A percentile compares a stretch with the other conserved stretches of the same genome.
Conservation (phyloP, 1,140 invertebrate genomes). For the Heliconius hermathena region DNA sequence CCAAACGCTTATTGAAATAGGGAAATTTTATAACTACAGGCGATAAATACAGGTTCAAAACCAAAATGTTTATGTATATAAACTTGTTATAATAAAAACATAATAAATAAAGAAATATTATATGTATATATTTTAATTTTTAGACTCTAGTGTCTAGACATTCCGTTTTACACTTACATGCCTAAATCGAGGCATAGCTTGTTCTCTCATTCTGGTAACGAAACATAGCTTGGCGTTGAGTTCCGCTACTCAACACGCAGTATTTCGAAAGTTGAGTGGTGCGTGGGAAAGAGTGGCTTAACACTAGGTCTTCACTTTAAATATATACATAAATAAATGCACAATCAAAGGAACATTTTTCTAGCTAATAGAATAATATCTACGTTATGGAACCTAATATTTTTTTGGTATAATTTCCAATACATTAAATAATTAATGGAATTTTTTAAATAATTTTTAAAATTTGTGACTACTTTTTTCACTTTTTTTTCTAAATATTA, state of each 20-base stretch:
- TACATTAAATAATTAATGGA: not conserved
- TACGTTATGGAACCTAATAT: not conserved
- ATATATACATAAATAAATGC: not conserved
- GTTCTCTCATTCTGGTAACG: too few relatives aligned
- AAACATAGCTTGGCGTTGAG: too few relatives aligned
- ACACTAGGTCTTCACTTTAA: too few relatives aligned
- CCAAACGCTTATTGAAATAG: not conserved
- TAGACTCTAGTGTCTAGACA: too few relatives aligned
- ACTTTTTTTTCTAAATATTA: not conserved
- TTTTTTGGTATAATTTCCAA: constrained; percentile 29
- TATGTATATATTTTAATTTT: too few relatives aligned
- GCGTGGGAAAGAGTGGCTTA: too few relatives aligned
- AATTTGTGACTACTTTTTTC: constrained; percentile 13
- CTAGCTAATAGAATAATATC: not conserved
- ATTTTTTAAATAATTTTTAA: not conserved
- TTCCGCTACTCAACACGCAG: too few relatives aligned
- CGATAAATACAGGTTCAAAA: not conserved
- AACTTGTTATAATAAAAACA: not conserved
- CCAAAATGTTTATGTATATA: not conserved
- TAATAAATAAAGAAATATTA: too few relatives aligned
- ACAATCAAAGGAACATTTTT: constrained; percentile 7
- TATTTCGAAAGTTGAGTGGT: too few relatives aligned
- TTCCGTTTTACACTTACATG: too few relatives aligned
- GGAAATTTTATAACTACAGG: not conserved
- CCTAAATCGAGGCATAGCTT: too few relatives aligned